Evolutionary conservation across 1,140 invertebrate genomes (phyloP), one percentile per base, ranked within the genome.

Genomic region (Cyclina sinensis): DNA sequence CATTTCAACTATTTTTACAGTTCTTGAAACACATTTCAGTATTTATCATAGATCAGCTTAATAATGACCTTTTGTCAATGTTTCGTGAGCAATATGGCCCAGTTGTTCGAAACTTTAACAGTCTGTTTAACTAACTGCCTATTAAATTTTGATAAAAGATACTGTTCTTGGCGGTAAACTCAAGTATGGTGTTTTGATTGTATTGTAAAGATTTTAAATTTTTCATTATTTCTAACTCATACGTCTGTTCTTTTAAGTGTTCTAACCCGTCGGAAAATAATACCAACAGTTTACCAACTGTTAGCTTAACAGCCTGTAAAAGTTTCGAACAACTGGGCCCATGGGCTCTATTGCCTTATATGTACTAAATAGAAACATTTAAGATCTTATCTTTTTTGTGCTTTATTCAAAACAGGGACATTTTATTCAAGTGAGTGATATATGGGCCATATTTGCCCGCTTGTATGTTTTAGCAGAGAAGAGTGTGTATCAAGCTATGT

Each of bases 401-500:
- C 35, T 37, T 39, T 73, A 73, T 73, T 73, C 35, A 73, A 73
- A 37, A 14, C 32, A 37, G 21, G 39, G 21, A 7, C 68, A 73
- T 73, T 73, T 46, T 73, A 37, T 73, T 39, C 39, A 73, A 73
- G 32, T 73, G 68, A 73, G 68, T 73, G 35, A 73, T 73, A 73
- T 73, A 73, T 62, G 68, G 68, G 35, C 39, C 39, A 35, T 73
- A 73, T 73, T 73, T 37, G 68, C 21, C 68, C 68, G 35, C 68
- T 46, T 37, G n/a, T 46, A 27, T 62, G 21, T 62, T 62, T 54
- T 54, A 54, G 51, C 51, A 54, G 12, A 54, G 51, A 54, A 68
- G 27, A 68, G 18, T 11, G 12, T 11, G 11, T 68, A 16, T 68
- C 11, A 30, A 11, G n/a, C 12, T 11, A n/a, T 35, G 12, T 68